Evolutionary conservation across 2,797 vertebrate genomes (phyloP).

Genomic region (Pterois miles): DNA sequence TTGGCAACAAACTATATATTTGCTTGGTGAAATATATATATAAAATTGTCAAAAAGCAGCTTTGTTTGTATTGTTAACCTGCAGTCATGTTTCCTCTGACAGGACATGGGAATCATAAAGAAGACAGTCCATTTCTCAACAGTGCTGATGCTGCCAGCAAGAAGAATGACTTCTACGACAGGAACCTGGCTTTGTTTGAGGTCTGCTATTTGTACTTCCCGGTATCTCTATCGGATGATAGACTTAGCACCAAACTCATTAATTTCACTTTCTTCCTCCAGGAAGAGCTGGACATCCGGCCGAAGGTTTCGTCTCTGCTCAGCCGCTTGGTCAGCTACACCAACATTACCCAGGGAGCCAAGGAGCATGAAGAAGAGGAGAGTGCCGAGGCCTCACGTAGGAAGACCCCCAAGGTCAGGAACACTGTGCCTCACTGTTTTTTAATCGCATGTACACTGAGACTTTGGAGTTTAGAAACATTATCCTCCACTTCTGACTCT

Average conservation of each 20-base stretch:
- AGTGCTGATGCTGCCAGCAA: constrained; percentile 84
- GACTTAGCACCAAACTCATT: background rate
- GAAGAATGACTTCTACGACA: constrained; percentile 94
- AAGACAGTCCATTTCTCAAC: constrained; percentile 94
- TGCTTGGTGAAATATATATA: background rate
- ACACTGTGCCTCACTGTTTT: constrained; percentile 30
- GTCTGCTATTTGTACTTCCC: constrained; percentile 55
- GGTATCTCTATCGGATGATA: background rate
- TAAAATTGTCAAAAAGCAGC: background rate
- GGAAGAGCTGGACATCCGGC: constrained; percentile 98
- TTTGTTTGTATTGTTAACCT: background rate
- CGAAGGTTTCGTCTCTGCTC: constrained; percentile 98
- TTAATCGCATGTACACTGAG: background rate
- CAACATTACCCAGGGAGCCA: constrained; percentile 96
- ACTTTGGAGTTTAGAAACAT: constrained; percentile 43
- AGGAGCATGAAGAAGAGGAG: constrained; percentile 97
- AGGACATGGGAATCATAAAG: constrained; percentile 95
- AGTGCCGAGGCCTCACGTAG: constrained; percentile 84
- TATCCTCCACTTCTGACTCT: constrained; percentile 17
- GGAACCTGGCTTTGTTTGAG: constrained; percentile 96
- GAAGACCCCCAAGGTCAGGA: constrained; percentile 92
- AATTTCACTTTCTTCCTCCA: constrained; percentile 53
- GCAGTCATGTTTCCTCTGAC: background rate
- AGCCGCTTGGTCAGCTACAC: constrained; percentile 98
- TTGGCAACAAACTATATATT: background rate